Conservation (phyloP, 2,797 vertebrate species). For the Mus minutoides region DNA sequence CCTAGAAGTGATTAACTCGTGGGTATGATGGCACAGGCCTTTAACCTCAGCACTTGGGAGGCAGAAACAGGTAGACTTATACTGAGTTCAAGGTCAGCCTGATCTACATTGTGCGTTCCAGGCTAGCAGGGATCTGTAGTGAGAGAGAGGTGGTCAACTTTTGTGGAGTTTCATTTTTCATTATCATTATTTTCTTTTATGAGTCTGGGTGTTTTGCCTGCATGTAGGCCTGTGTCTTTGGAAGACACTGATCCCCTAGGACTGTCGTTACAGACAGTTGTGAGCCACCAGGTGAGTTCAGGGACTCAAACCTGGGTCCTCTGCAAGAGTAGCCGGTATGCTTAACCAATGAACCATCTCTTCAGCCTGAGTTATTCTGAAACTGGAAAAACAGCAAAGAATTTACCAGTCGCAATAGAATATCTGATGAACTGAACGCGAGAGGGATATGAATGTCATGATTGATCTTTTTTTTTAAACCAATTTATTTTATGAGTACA, state of each 20-base stretch:
- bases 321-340: neutral
- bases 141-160: neutral
- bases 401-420: neutral
- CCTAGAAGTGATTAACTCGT: neutral
- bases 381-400: constrained; percentile 1
- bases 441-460: neutral
- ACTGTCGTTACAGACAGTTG: too few species aligned
- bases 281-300: neutral
- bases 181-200: neutral
- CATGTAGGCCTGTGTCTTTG: neutral
- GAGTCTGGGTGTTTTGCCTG: neutral
- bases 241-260: neutral
- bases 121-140: neutral
- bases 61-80: neutral
- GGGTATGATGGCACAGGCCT: neutral
- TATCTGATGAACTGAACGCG: neutral
- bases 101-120: neutral
- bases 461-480: neutral
- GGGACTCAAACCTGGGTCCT: neutral
- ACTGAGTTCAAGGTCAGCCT: neutral
- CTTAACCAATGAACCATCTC: neutral
- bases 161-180: neutral
- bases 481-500: too few species aligned
- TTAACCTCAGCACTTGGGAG: neutral
- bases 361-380: neutral